Percentiles rank a stretch among this genome's conserved stretches.
These are phyloP conservation scores for Tinamus major DNA, from an alignment of 2,797 vertebrate genomes.

Conservation along the genomic window DNA sequence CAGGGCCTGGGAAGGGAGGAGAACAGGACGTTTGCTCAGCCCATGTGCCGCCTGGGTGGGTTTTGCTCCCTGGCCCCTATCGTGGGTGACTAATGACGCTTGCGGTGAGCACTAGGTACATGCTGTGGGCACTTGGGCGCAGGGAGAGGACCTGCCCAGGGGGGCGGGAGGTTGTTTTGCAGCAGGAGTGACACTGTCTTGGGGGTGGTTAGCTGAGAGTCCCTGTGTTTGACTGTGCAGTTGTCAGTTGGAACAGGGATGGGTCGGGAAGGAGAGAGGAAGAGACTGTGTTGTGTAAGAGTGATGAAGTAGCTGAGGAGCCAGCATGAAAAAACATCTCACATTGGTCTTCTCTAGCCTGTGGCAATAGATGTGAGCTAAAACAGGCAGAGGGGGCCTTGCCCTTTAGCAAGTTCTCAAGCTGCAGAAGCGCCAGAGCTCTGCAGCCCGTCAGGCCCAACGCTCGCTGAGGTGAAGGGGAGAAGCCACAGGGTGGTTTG, in stretches of 20 bases:
- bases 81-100: background rate
- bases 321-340: background rate
- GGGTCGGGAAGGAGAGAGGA: background rate
- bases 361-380: background rate
- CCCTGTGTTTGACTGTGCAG: background rate
- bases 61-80: background rate
- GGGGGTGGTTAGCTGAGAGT: background rate
- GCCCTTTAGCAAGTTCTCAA: background rate
- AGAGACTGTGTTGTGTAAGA: background rate
- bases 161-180: background rate
- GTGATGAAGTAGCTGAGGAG: background rate
- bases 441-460: background rate
- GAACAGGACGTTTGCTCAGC: background rate
- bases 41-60: rapidly evolving
- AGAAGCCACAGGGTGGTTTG: background rate
- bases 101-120: background rate
- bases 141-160: background rate
- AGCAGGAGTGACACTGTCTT: background rate
- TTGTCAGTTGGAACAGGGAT: background rate
- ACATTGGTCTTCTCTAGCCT: background rate
- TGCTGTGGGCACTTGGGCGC: too few relatives aligned
- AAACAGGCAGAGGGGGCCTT: background rate
- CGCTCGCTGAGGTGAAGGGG: background rate
- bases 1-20: background rate
- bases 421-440: background rate